phyloP scores from a whole-genome alignment of 2,797 vertebrate genomes.

The Valencia hispanica region DNA sequence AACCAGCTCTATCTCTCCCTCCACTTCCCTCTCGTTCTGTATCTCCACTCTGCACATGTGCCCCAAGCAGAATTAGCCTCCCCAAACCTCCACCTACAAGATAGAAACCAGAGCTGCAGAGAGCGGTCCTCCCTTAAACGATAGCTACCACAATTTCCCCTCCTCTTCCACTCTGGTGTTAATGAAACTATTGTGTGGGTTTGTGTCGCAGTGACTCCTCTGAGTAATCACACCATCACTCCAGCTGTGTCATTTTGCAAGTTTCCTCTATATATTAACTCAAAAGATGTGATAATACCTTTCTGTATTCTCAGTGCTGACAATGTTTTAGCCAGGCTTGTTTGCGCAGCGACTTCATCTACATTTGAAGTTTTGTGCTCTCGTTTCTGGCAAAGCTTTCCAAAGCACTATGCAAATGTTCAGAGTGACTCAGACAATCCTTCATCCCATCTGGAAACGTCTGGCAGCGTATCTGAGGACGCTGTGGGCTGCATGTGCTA shows the following conservation, averaged over 20 bases:
- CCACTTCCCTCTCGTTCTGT: constrained; percentile 61
- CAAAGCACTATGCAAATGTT: constrained; percentile 56
- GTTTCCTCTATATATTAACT: constrained; percentile 34
- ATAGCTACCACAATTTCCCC: constrained; percentile 49
- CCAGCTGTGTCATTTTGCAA: constrained; percentile 28
- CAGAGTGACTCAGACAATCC: constrained; percentile 58
- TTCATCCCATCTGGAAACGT: constrained; percentile 61
- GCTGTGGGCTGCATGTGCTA: constrained; percentile 28
- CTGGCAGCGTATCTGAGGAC: constrained; percentile 37
- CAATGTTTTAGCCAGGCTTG: constrained; percentile 7
- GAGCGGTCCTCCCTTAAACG: constrained; percentile 57
- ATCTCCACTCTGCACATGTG: constrained; percentile 73
- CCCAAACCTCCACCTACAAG: constrained; percentile 62
- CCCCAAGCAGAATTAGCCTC: constrained; percentile 62
- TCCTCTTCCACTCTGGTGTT: constrained; percentile 13
- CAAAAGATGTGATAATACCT: constrained; percentile 16
- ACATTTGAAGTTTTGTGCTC: constrained; percentile 43
- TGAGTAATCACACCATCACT: constrained; percentile 26
- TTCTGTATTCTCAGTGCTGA: constrained; percentile 12
- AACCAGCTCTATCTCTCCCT: constrained; percentile 70
- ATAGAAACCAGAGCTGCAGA: constrained; percentile 59
- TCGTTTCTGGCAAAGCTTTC: constrained; percentile 29
- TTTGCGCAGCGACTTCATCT: constrained; percentile 30
- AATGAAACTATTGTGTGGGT: background rate
- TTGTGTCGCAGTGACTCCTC: constrained; percentile 54